Conservation (phyloP, 2,888 invertebrate species). For the Mythimna lalbum region DNA sequence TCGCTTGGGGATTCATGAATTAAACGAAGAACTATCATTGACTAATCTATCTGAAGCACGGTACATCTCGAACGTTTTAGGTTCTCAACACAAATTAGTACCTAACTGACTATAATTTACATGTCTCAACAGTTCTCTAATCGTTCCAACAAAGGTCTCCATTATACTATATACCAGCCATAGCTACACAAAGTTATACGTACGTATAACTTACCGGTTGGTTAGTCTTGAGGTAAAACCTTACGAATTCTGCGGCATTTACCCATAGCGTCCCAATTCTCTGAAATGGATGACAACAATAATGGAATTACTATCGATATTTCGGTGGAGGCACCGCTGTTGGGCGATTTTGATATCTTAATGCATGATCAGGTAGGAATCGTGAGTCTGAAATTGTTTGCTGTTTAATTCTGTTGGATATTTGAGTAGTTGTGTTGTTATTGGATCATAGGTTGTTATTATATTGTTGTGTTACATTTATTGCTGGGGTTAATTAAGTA, state of each 20-base stretch:
- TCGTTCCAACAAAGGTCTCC: neutral
- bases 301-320: conserved; percentile 51
- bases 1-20: too few species aligned
- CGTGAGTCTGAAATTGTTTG: conserved; percentile 16
- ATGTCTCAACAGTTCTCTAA: neutral
- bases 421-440: neutral
- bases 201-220: conserved; percentile 8
- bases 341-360: conserved; percentile 23
- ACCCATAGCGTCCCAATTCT: conserved; percentile 19
- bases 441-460: neutral
- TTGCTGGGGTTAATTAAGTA: neutral
- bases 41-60: neutral
- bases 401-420: conserved; percentile 1
- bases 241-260: conserved; percentile 25
- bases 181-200: neutral
- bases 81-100: neutral
- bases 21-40: too few species aligned
- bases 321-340: neutral
- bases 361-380: conserved; percentile 24
- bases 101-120: neutral
- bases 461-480: conserved; percentile 4
- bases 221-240: conserved; percentile 17
- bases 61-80: conserved; percentile 6
- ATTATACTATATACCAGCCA: conserved; percentile 19
- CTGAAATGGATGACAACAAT: conserved; percentile 34